Conservation (phyloP, 2,797 vertebrate genomes). For the Chiloscyllium punctatum region DNA sequence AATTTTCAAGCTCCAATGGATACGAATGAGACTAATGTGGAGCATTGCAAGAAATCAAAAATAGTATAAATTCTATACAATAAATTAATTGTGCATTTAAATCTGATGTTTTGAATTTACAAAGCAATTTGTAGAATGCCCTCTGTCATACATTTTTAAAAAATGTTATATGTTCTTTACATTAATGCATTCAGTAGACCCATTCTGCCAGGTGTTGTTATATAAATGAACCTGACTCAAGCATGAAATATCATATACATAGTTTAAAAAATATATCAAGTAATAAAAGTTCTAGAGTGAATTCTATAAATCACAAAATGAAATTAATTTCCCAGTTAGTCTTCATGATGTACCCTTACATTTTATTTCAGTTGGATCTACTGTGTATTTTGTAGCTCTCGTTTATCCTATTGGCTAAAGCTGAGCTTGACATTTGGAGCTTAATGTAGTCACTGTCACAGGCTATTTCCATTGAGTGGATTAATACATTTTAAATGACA, state of each 20-base stretch:
- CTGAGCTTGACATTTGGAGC: neutral
- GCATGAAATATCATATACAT: too few relatives aligned
- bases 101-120: neutral
- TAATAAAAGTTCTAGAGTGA: neutral
- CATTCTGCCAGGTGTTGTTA: neutral
- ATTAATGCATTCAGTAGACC: neutral
- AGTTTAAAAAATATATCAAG: neutral
- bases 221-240: neutral
- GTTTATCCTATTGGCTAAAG: neutral
- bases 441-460: neutral
- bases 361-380: neutral
- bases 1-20: neutral
- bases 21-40: neutral
- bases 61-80: neutral
- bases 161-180: neutral
- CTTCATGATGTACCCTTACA: neutral
- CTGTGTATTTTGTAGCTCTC: neutral
- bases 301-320: neutral
- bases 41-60: neutral
- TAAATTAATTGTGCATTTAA: neutral
- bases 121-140: neutral
- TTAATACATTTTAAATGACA: neutral
- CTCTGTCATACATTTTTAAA: neutral
- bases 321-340: neutral
- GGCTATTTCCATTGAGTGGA: constrained; percentile 29